phyloP scores from a whole-genome alignment of 2,888 invertebrate species.

The Lithophane ornitopus region DNA sequence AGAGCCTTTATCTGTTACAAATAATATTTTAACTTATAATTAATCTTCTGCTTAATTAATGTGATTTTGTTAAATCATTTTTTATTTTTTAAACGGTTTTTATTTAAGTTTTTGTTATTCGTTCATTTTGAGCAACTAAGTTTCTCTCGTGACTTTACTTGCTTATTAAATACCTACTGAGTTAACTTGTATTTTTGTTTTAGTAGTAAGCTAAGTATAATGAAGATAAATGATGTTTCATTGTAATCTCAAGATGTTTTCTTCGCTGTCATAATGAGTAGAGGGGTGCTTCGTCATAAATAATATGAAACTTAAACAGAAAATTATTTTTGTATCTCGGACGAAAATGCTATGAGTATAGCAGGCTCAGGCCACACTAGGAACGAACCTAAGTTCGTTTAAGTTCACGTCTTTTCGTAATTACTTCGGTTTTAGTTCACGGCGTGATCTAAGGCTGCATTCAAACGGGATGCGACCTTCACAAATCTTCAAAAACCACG shows the following conservation, averaged over 20 bases:
- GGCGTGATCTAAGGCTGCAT: too few species aligned
- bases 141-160: neutral
- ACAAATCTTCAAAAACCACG: too few species aligned
- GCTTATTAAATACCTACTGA: neutral
- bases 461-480: too few species aligned
- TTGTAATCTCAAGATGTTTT: slow-evolving; percentile 30
- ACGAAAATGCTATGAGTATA: neutral
- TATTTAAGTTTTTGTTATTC: slow-evolving; percentile 33
- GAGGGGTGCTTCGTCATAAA: slow-evolving; percentile 30
- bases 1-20: slow-evolving; percentile 67
- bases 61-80: slow-evolving; percentile 39
- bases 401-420: too few species aligned
- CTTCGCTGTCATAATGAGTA: slow-evolving; percentile 14
- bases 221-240: slow-evolving; percentile 39
- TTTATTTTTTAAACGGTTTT: slow-evolving; percentile 10
- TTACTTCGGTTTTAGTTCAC: too few species aligned
- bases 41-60: slow-evolving; percentile 63
- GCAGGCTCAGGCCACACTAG: too few species aligned
- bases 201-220: slow-evolving; percentile 32
- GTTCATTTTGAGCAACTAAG: neutral
- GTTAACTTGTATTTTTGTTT: slow-evolving; percentile 14
- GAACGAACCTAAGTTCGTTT: too few species aligned
- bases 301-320: slow-evolving; percentile 16
- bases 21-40: slow-evolving; percentile 71
- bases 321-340: slow-evolving; percentile 6